Base-by-base conservation (phyloP, 2,797 vertebrate species). In the Semaprochilodus insignis region DNA sequence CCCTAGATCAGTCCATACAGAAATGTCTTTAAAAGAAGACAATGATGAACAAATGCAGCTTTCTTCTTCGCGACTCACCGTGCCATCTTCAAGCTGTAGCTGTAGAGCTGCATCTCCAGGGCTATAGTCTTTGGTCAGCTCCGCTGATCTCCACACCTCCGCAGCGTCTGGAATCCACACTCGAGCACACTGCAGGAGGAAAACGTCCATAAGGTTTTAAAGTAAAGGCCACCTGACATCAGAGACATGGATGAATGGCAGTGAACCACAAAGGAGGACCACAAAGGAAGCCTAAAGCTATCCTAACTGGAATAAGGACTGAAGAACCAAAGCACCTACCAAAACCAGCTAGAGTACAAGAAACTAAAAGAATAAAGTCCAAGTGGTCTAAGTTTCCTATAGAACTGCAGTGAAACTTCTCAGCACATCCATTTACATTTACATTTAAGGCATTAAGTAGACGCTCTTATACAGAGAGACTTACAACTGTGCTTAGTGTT, bases 91-190 rank as follows among this genome's bases (percentile, higher is more conserved):
- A 21, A 98, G 94, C 81, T 91, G 95, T 81, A 99, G 94, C 27
- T 92, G 91, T 54, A 99, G 95, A 23, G 93, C 92, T 84, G 92
- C 90, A 90, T 98, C 96, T 65, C 96, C 97, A 36, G 96, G 94
- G 73, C 91, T 94, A 91, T 97, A 99, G 90, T 97, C 96, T 91
- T 91, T 96, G 85, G 95, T 92, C 65, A 99, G 93, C 87, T 97
- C 96, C 85, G 98, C 98, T 85, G 98, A 96, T 88, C 94, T 97
- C 98, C 98, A 99, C 51, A 99, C 97, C 48, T 97, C 95, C 71
- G 93, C 94, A 13, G 95, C 91, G 92, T 99, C 96, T 86, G 97
- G 96, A 85, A 99, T 96, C 98, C 98, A 99, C 75, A 99, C 97
- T 83, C 97, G 95, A 88, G 96, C 96, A 93, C 92, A 91, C 98